phyloP scores from a whole-genome alignment of 2,113 vertebrate genomes.

The Lepus timidus region DNA sequence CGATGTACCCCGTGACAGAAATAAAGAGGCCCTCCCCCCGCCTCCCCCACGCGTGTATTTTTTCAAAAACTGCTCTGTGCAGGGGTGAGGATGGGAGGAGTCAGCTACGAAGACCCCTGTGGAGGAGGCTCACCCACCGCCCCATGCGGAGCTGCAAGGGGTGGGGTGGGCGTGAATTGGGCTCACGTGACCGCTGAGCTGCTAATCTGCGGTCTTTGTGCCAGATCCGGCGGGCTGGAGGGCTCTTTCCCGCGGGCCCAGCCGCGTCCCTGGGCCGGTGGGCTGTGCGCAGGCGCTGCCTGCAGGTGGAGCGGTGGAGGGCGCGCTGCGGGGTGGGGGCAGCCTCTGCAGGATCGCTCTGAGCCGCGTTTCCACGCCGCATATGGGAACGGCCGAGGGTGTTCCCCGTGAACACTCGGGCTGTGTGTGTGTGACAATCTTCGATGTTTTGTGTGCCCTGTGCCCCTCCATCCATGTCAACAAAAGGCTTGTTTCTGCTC shows the following conservation, averaged over 20 bases:
- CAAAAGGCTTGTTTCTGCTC: slow-evolving; percentile 65
- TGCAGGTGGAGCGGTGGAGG: neutral
- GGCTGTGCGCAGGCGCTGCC: neutral
- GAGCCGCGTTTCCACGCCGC: slow-evolving; percentile 52
- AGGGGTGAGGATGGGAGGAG: neutral
- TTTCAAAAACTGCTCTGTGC: neutral
- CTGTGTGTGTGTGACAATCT: neutral
- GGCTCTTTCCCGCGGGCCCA: no score
- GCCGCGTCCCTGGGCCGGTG: neutral
- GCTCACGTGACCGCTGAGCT: neutral
- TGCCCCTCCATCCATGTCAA: slow-evolving; percentile 39
- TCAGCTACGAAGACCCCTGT: neutral
- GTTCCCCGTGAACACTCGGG: slow-evolving; percentile 47
- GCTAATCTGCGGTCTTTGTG: slow-evolving; percentile 17
- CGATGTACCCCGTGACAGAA: neutral
- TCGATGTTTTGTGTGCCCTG: slow-evolving; percentile 40
- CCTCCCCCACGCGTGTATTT: no score
- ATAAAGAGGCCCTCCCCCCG: slow-evolving; percentile 7
- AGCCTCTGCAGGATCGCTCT: slow-evolving; percentile 69
- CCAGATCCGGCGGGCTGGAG: neutral
- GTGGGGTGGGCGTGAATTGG: neutral
- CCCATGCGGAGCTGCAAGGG: neutral
- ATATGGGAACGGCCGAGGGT: slow-evolving; percentile 64
- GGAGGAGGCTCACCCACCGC: fast-evolving
- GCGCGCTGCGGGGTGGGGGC: slow-evolving; percentile 15